Conservation (phyloP, 1,140 invertebrate genomes). For the Steinernema khuongi region DNA sequence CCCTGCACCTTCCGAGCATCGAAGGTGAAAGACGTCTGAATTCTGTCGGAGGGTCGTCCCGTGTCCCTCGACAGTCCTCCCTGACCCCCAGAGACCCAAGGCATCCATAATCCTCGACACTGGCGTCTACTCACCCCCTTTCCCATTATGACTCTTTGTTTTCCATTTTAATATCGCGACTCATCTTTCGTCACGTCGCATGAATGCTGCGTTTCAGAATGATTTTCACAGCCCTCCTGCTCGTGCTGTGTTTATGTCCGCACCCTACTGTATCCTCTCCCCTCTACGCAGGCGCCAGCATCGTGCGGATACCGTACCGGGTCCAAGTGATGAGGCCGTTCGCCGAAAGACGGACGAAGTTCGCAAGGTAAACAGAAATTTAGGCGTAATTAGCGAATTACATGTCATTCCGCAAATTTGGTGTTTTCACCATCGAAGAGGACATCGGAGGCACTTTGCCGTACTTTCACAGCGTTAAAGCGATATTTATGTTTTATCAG, state of each 20-base stretch:
- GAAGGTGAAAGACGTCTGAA: too few species aligned
- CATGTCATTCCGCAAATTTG: neutral
- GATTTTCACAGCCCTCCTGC: neutral
- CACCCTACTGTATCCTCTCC: neutral
- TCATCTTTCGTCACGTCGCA: neutral
- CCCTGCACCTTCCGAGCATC: too few species aligned
- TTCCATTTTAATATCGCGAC: neutral
- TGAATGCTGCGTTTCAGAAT: constrained; percentile 1
- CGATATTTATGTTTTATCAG: too few species aligned
- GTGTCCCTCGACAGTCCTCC: too few species aligned
- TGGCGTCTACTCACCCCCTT: neutral
- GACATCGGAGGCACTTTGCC: neutral
- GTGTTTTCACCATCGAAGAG: too few species aligned
- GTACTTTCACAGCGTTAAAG: too few species aligned
- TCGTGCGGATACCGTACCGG: neutral
- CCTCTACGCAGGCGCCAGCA: neutral
- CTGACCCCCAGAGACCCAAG: too few species aligned
- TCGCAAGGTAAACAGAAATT: neutral
- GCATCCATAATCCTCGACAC: too few species aligned
- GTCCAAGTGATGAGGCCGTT: neutral
- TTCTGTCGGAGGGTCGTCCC: too few species aligned
- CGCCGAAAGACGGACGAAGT: neutral
- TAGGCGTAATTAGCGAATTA: neutral
- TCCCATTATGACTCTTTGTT: neutral
- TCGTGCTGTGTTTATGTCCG: neutral